phyloP scores from a whole-genome alignment of 2,888 invertebrate genomes.

The Steinernema scapterisci region DNA sequence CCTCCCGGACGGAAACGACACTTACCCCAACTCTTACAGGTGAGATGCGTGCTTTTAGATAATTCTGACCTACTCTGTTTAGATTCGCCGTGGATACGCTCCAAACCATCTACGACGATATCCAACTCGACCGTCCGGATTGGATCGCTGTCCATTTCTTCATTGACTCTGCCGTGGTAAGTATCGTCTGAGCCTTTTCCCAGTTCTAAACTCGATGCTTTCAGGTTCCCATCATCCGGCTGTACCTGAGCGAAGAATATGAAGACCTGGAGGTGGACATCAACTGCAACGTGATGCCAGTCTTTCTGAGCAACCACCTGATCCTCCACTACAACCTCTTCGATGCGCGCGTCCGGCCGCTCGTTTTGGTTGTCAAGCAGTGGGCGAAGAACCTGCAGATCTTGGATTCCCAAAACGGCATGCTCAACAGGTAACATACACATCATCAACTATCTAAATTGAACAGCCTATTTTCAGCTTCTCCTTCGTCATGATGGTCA shows the following conservation, averaged over 20 bases:
- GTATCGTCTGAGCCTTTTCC: background rate
- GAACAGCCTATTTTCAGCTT: background rate
- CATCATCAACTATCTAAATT: background rate
- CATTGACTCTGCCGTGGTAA: background rate
- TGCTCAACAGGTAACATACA: background rate
- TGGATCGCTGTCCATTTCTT: background rate
- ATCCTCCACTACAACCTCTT: background rate
- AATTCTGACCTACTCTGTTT: background rate
- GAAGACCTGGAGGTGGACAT: background rate
- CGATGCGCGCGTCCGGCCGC: background rate
- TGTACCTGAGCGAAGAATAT: background rate
- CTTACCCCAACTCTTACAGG: background rate
- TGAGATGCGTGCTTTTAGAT: too few relatives aligned
- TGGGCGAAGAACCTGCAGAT: background rate
- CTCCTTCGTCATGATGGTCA: slow-evolving; percentile 27
- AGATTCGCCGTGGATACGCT: background rate
- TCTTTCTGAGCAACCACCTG: slow-evolving; percentile 8
- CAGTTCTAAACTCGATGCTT: background rate
- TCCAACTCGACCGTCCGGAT: background rate
- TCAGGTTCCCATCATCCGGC: slow-evolving; percentile 10
- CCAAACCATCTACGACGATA: background rate
- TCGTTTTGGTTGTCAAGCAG: background rate
- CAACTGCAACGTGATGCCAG: background rate
- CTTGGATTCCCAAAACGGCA: background rate
- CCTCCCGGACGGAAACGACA: background rate